Evolutionary conservation across 2,888 invertebrate genomes (phyloP).

Genomic region (Cinara cedri): DNA sequence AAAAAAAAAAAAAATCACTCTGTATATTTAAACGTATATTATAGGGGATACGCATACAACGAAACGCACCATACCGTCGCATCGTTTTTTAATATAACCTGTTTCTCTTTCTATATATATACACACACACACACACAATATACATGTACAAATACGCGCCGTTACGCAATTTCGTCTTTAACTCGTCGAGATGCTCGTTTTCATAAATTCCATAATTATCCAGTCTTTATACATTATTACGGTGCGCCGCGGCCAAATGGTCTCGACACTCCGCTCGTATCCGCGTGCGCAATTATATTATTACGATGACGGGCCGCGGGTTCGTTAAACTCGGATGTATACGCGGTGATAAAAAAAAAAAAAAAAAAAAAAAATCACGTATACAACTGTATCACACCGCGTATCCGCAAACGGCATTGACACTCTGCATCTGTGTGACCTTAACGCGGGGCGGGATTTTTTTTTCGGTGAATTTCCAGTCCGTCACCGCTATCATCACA

Average conservation of each 20-base stretch:
- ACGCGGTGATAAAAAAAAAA: background rate
- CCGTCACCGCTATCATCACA: too few relatives aligned
- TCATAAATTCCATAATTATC: slow-evolving; percentile 50
- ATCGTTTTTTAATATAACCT: slow-evolving; percentile 32
- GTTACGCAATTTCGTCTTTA: slow-evolving; percentile 49
- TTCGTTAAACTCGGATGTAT: background rate
- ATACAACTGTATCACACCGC: background rate
- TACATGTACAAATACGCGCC: too few relatives aligned
- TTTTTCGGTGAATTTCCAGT: too few relatives aligned
- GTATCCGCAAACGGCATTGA: too few relatives aligned
- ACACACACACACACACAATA: too few relatives aligned
- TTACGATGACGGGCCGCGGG: background rate
- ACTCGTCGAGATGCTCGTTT: slow-evolving; percentile 18
- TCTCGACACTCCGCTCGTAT: background rate
- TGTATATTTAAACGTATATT: too few relatives aligned
- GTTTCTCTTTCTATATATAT: too few relatives aligned
- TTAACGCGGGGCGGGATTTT: too few relatives aligned
- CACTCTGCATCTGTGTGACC: too few relatives aligned
- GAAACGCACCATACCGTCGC: background rate
- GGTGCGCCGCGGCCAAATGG: background rate
- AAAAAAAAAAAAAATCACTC: too few relatives aligned
- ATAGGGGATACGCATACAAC: background rate
- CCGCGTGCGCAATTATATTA: background rate
- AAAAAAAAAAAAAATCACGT: background rate
- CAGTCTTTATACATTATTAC: slow-evolving; percentile 15